Conservation (phyloP, 2,113 vertebrate genomes). For the Erinaceus europaeus region DNA sequence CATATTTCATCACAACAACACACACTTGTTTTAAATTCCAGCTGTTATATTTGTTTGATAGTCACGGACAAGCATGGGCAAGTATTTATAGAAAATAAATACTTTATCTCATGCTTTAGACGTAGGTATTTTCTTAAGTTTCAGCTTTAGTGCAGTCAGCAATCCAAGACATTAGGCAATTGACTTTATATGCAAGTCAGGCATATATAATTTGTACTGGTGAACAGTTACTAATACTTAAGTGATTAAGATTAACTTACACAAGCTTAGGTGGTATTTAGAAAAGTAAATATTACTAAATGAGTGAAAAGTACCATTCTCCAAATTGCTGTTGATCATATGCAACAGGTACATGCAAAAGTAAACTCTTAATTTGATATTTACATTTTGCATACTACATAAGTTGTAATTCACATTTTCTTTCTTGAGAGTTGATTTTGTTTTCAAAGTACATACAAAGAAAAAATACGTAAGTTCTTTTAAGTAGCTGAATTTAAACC, state of each 20-base stretch:
- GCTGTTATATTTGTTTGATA: constrained; percentile 54
- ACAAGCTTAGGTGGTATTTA: constrained; percentile 15
- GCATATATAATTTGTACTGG: background rate
- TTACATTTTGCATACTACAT: constrained; percentile 26
- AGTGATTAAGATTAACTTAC: background rate
- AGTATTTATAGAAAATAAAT: constrained; percentile 61
- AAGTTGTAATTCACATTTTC: background rate
- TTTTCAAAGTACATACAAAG: background rate
- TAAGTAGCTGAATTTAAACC: constrained; percentile 27
- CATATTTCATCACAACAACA: constrained; percentile 57
- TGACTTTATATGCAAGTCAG: constrained; percentile 27
- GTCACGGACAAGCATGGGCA: constrained; percentile 47
- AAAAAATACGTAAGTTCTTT: background rate
- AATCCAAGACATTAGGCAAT: constrained; percentile 7
- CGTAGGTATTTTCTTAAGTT: constrained; percentile 47
- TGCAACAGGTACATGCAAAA: constrained; percentile 58
- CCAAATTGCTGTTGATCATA: constrained; percentile 32
- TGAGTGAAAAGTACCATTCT: constrained; percentile 32
- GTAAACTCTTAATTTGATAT: constrained; percentile 10
- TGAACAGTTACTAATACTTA: constrained; percentile 43
- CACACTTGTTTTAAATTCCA: constrained; percentile 68
- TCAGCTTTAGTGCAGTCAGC: constrained; percentile 44
- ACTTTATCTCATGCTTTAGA: constrained; percentile 43
- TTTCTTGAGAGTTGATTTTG: background rate
- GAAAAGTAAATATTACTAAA: constrained; percentile 3